A percentile compares a stretch with the other conserved stretches of the same genome.
Conservation (phyloP, 2,113 vertebrate species). For the Channa maculata region DNA sequence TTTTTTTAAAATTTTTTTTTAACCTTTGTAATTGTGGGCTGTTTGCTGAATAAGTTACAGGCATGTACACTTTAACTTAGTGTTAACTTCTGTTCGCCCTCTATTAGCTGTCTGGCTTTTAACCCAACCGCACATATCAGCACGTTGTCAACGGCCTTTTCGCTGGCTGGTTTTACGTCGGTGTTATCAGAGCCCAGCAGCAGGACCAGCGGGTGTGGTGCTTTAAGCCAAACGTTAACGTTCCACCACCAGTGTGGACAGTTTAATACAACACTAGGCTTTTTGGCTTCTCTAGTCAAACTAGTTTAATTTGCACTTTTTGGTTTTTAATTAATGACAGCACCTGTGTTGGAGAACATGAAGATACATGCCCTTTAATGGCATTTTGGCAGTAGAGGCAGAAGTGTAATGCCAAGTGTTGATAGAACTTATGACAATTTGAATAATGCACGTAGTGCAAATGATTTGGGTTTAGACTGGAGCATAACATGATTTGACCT, state of each 20-base stretch:
- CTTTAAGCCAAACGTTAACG: background rate
- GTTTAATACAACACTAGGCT: background rate
- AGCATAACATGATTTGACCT: too few species aligned
- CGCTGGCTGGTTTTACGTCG: too few species aligned
- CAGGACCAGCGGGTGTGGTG: slow-evolving; percentile 64
- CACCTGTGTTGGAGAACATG: background rate
- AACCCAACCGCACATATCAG: background rate
- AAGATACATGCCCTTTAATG: background rate
- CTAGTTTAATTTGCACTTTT: background rate
- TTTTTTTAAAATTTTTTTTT: too few species aligned
- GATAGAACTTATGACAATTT: too few species aligned
- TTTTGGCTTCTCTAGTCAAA: background rate
- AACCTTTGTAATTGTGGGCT: too few species aligned
- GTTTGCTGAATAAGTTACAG: too few species aligned
- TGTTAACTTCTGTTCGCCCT: too few species aligned
- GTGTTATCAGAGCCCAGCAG: slow-evolving; percentile 78
- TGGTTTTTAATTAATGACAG: background rate
- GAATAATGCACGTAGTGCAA: too few species aligned
- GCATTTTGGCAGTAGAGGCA: too few species aligned
- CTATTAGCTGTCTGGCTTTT: background rate
- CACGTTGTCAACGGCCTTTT: background rate
- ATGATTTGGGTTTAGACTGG: too few species aligned
- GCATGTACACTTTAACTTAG: too few species aligned
- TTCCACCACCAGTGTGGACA: background rate
- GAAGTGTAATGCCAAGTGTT: too few species aligned